Conservation (phyloP, 2,113 vertebrate genomes). For the Xiphophorus maculatus region DNA sequence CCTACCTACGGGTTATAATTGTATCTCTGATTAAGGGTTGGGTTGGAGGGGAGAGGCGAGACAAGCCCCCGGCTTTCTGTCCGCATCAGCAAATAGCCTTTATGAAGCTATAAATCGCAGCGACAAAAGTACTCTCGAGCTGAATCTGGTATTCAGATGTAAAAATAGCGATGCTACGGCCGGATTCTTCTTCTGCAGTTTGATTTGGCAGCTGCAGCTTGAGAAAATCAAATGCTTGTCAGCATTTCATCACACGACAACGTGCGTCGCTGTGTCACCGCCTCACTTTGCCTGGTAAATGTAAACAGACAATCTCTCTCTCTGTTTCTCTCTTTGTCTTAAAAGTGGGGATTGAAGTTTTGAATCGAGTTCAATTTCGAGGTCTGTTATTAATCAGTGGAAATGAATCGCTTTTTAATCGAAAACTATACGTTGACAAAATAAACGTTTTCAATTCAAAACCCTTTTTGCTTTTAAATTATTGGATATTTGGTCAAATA, state of each 20-base stretch:
- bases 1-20: constrained; percentile 53
- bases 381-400: too few species aligned
- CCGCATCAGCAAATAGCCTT: constrained; percentile 38
- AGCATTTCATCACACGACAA: neutral
- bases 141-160: constrained; percentile 19
- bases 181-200: neutral
- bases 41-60: constrained; percentile 24
- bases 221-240: neutral
- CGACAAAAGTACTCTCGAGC: neutral
- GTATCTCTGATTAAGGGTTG: constrained; percentile 65
- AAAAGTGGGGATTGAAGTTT: too few species aligned
- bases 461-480: too few species aligned
- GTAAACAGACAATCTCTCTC: neutral
- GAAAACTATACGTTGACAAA: too few species aligned
- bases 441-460: too few species aligned
- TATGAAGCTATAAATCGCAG: constrained; percentile 49
- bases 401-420: too few species aligned
- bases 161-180: constrained; percentile 9
- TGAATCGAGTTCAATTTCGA: too few species aligned
- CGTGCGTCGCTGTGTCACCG: neutral
- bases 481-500: too few species aligned
- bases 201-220: neutral
- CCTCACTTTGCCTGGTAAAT: neutral
- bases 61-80: constrained; percentile 32
- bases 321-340: too few species aligned